phyloP scores from a whole-genome alignment of 2,888 invertebrate genomes.

The Lysandra bellargus region DNA sequence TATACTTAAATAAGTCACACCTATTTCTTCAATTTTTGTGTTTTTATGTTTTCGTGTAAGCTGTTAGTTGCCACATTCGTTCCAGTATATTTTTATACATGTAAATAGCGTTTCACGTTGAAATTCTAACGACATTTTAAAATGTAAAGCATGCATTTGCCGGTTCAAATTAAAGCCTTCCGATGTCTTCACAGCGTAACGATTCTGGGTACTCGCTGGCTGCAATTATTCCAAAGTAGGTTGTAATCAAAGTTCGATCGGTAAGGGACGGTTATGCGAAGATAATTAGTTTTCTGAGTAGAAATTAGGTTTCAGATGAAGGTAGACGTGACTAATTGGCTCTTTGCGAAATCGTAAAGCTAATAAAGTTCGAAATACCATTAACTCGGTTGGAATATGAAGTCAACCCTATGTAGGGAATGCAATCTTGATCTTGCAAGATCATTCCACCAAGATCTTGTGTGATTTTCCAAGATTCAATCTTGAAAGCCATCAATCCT shows the following conservation, averaged over 20 bases:
- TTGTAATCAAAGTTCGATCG: constrained; percentile 15
- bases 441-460: no score
- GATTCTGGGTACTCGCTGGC: background rate
- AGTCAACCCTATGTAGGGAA: background rate
- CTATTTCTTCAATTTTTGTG: background rate
- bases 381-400: constrained; percentile 11
- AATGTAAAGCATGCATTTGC: background rate
- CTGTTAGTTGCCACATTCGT: background rate
- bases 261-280: background rate
- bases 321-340: constrained; percentile 15
- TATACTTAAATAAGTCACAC: background rate
- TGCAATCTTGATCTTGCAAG: no score
- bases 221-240: constrained; percentile 9
- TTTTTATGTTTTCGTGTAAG: background rate
- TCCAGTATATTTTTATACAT: background rate
- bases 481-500: no score
- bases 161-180: background rate
- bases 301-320: constrained; percentile 2
- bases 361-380: constrained; percentile 13
- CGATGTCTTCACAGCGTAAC: background rate
- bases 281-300: constrained; percentile 14
- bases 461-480: no score
- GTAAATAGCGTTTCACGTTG: background rate
- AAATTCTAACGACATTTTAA: background rate
- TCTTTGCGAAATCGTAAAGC: constrained; percentile 1